Percentiles rank a stretch among this genome's conserved stretches.
Evolutionary conservation across 2,888 invertebrate genomes (phyloP).

Genomic region (Galerucella pusilla): DNA sequence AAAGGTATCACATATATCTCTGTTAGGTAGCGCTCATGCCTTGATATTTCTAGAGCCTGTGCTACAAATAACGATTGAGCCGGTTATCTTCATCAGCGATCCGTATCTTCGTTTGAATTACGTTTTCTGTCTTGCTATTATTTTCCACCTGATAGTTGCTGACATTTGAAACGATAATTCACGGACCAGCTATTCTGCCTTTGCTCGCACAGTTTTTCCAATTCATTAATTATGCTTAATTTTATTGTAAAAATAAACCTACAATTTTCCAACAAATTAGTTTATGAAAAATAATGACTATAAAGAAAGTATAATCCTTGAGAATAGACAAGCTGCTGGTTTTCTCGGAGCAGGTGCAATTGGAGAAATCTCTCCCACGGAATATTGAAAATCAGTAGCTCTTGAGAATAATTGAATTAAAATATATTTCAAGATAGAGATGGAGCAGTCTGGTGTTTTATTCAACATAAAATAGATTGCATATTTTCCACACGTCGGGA

Average conservation of each 20-base stretch:
- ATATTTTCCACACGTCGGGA: no score
- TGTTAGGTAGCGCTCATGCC: background rate
- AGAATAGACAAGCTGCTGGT: background rate
- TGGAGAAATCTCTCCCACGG: no score
- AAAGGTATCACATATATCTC: background rate
- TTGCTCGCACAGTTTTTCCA: background rate
- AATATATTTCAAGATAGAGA: no score
- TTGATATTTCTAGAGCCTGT: background rate
- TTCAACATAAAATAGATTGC: no score
- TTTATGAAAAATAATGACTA: background rate
- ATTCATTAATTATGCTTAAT: background rate
- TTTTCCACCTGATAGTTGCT: slow-evolving; percentile 12
- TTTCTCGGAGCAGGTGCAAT: no score
- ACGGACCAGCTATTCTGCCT: background rate
- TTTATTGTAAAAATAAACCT: background rate
- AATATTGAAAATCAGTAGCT: no score
- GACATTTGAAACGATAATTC: slow-evolving; percentile 13
- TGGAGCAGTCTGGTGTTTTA: no score
- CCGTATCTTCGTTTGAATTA: slow-evolving; percentile 18
- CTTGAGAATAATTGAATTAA: no score
- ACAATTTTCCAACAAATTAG: background rate
- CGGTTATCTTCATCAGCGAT: slow-evolving; percentile 20
- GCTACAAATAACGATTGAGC: slow-evolving; percentile 11
- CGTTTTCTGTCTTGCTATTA: background rate
- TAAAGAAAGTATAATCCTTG: background rate